Percentiles rank a stretch among this genome's conserved stretches.
Conservation (phyloP, 2,888 invertebrate species). For the Coremacera marginata region DNA sequence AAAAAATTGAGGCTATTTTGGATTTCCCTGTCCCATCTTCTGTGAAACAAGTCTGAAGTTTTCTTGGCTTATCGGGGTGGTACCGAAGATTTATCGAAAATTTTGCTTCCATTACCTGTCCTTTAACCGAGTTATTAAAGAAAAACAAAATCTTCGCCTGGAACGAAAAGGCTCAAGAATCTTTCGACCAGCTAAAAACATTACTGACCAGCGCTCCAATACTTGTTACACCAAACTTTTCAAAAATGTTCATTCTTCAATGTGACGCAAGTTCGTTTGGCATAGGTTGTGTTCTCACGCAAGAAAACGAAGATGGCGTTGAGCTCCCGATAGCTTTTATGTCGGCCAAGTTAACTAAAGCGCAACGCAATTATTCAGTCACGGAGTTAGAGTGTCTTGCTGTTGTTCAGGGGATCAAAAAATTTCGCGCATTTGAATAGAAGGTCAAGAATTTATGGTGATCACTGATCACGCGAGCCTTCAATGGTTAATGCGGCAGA, state of each 20-base stretch:
- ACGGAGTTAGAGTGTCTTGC: conserved; percentile 41
- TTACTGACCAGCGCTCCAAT: conserved; percentile 15
- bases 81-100: neutral
- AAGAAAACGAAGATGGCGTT: conserved; percentile 24
- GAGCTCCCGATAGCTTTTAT: conserved; percentile 34
- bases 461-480: conserved; percentile 21
- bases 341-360: conserved; percentile 33
- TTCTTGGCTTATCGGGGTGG: neutral
- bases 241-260: conserved; percentile 2
- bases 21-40: no score
- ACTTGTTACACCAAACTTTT: conserved; percentile 27
- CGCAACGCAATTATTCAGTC: conserved; percentile 38
- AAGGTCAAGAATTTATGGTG: neutral
- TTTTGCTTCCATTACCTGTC: neutral
- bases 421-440: neutral
- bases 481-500: conserved; percentile 9
- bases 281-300: conserved; percentile 38
- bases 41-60: no score
- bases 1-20: no score
- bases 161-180: neutral
- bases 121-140: neutral
- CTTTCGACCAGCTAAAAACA: conserved; percentile 33
- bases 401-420: neutral
- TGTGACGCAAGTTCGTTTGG: conserved; percentile 33
- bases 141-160: conserved; percentile 3